Evolutionary conservation across 2,797 vertebrate species (phyloP), one percentile per base, ranked within the genome.

Genomic region (Botia kubotai): DNA sequence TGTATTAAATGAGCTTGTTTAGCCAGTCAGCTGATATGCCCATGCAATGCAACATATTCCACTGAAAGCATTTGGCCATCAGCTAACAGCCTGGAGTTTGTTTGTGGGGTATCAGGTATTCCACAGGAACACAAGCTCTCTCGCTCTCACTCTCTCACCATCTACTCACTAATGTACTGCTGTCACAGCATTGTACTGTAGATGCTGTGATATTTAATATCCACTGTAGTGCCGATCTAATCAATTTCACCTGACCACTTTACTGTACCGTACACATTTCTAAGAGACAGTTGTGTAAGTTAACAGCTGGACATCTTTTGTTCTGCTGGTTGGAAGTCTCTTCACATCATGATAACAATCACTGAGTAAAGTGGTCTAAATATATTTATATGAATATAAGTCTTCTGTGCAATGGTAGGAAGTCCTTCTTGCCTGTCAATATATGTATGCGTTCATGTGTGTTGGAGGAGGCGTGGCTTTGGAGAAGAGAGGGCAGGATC

Each of bases 151-250:
- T 90, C 92, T 88, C 89, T 90, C 90, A 89, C 89, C 87, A 84
- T 68, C 57, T 82, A 68, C 75, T 82, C 68, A 68, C 85, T 88
- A 88, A 88, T 89, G 83, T 77, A 80, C 88, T 82, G 87, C 93
- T 92, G 92, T 92, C 92, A 91, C 91, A 90, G 90, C 91, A 91
- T 92, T 92, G 83, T 83, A 82, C 90, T 88, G 87, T 91, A 90
- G 90, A 92, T 89, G 92, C 93, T 93, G 93, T 93, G 91, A 93
- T 89, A 93, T 93, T 87, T 90, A 93, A 93, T 93, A 93, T 92
- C 92, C 86, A 91, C 90, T 89, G 91, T 93, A 91, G 89, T 91
- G 90, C 83, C 86, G 91, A 93, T 93, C 88, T 87, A 91, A 92
- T 93, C 90, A 90, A 90, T 89, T 88, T 85, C 87, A 85, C 89